Base-by-base conservation (phyloP, 1,140 invertebrate genomes). In the Trichonephila clavipes region DNA sequence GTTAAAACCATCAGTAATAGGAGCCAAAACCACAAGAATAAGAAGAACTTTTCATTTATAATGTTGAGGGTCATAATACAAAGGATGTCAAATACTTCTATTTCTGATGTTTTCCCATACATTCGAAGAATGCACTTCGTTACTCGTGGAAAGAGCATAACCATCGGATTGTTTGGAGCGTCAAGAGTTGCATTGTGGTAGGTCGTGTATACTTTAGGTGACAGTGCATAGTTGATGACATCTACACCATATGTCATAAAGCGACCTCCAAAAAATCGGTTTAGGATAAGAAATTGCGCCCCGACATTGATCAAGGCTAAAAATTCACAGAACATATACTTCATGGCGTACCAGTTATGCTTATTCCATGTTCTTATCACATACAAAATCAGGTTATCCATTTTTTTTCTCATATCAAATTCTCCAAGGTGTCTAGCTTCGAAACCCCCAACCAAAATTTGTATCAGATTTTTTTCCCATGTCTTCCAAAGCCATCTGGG, bases 131-230 rank as follows among this genome's bases (percentile, higher is more conserved):
- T 83, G 44, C 82, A 83, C 58, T 51, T 83, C 4, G 82, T 83
- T 6, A 83, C 40, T 7, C 44, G 40, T 24, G 82, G 82, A 58
- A 83, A 83, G 19, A 83, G 72, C 28, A 77, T 40, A 34, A 21
- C 34, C 34, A 34, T 77, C 16, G 72, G 72, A 34, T 77, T 28
- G 24, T 18, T 34, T 34, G 1, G 28, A 1, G 2, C 14, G 2
- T 6, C 0, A 4, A 16, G 24, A 1, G 72, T 40, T 10, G 34
- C 28, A 96, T 95, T 87, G 96, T 96, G 95, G 14, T 12, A 40
- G 98, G 98, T 95, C 98, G 14, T 12, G 18, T 18, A 77, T 2
- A 34, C 2, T 16, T 7, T 0, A 2, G 18, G 28, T 1, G 28
- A 19, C 5, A 34, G 3, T 6, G 72, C 24, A 18, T 16, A 77